Base-by-base conservation (phyloP, 2,888 invertebrate genomes). In the Drosophila siamana region DNA sequence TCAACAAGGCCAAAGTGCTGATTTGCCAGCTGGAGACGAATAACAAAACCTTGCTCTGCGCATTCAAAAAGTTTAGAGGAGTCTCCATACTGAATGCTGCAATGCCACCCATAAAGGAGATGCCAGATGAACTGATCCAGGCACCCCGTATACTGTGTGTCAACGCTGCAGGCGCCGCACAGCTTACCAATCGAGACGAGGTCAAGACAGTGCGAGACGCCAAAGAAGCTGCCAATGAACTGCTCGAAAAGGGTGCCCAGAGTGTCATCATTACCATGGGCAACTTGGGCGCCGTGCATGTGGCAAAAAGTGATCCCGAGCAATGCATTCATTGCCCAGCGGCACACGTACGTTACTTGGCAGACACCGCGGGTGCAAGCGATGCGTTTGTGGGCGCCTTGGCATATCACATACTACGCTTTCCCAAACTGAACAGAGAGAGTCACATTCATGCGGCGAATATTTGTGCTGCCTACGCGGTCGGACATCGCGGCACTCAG, bases 321-420 rank as follows among this genome's bases (percentile, higher is more conserved):
- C 90, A 91, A 19, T 92, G 93, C 56, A 90, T 93, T 54, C 95
- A 95, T 89, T 94, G 97, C 33, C 89, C 94, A 2, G 93, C 95
- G 56, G 93, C 94, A n/a, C 91, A 92, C 86, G 96, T 97, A 2
- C 70, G 79, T 0, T 93, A 93, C 56, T 94, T 97, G 48, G 93
- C 97, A 0, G 99, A 99, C 91, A 96, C 97, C 15, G 97, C 97
- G 0, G 99, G 99, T 16, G 99, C 99, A 51, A 43, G 47, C 0
- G 99, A 99, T 93, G 96, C 98, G 15, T 99, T 99, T 93, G 94
- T 98, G 69, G 99, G 99, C 15, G 95, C 97, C 6, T 92, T 99
- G 69, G 98, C 97, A 0, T 97, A 94, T 88, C 96, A 95, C 86
- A 91, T 97, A 66, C 94, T 96, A 0, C 93, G 93, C 52, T 92